Base-by-base conservation (phyloP, 2,797 vertebrate genomes). In the Poecile montanus region DNA sequence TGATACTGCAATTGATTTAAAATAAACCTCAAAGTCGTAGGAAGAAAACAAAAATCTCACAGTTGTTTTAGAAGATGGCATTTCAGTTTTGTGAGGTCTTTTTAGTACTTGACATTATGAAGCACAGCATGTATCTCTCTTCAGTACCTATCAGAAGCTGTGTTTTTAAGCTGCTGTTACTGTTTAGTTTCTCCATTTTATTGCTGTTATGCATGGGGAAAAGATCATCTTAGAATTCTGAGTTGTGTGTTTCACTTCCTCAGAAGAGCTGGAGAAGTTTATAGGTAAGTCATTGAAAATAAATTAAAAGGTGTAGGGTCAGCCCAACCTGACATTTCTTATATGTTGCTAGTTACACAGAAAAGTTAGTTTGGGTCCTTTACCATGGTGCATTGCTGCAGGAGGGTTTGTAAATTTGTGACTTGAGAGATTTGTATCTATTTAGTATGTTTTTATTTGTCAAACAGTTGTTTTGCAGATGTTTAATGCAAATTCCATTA, bases 1-100 rank as follows among this genome's bases (percentile, higher is more conserved):
- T 88, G 27, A 53, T 81, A 34, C 73, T 83, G 68, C 71, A 73
- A 11, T 75, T 93, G 82, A 85, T 85, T 91, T 72, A 90, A 85
- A 66, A 80, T 73, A 91, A 58, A 16, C 54, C 53, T 94, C 47
- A 73, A 20, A 73, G 88, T 93, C 88, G 56, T 78, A 93, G 22
- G 51, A 50, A 84, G 16, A 56, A 87, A 60, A 70, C 36, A 85
- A 60, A 68, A 72, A 45, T n/a, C 29, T 73, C 48, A 7, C 40
- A 22, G 13, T 75, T 9, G 56, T 80, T 53, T 75, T 42, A 74
- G 42, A 87, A 85, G 56, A 50, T 29, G 53, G 51, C 78, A 3
- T 2, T 38, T 50, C 57, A 13, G 27, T 44, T 70, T 70, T 57
- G 23, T n/a, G 50, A 21, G 2, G 1, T 32, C 45, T 76, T 26